A percentile compares a stretch with the other conserved stretches of the same genome.
phyloP scores from a whole-genome alignment of 1,140 invertebrate genomes.

The Medauroidea extradentata region DNA sequence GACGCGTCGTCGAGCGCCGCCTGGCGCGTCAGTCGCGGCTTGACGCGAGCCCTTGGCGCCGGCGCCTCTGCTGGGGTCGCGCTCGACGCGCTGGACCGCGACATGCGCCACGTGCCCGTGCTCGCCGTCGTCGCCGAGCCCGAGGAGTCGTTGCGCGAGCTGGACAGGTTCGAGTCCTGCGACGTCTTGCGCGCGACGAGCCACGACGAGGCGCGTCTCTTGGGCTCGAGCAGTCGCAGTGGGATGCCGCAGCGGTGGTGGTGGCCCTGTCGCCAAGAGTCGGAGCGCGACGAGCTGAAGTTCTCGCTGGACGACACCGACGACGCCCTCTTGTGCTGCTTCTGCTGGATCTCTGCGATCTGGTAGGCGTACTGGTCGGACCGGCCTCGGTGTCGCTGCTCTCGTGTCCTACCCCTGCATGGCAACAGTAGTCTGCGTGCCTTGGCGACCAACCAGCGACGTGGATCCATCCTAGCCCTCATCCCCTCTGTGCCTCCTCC shows the following conservation, averaged over 20 bases:
- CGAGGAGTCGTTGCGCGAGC: conserved; percentile 82
- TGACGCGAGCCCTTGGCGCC: conserved; percentile 30
- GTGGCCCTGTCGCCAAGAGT: conserved; percentile 69
- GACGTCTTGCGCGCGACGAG: conserved; percentile 82
- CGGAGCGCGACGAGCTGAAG: conserved; percentile 76
- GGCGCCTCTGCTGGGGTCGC: conserved; percentile 19
- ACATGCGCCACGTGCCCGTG: conserved; percentile 79
- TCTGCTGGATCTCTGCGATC: conserved; percentile 73
- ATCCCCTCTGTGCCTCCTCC: conserved; percentile 13
- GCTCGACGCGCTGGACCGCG: conserved; percentile 63
- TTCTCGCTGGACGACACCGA: conserved; percentile 86
- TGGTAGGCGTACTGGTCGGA: conserved; percentile 72
- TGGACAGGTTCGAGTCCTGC: conserved; percentile 83
- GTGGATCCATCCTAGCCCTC: conserved; percentile 30
- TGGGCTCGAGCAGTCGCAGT: conserved; percentile 65
- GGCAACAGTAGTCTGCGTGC: conserved; percentile 38
- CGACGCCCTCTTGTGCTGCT: conserved; percentile 67
- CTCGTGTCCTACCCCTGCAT: conserved; percentile 33
- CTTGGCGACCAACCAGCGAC: conserved; percentile 47
- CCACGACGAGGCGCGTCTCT: conserved; percentile 77
- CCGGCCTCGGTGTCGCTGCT: conserved; percentile 28
- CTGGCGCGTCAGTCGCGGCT: conserved; percentile 65
- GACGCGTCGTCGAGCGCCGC: conserved; percentile 38
- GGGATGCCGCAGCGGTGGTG: conserved; percentile 70
- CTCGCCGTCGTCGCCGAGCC: conserved; percentile 79